These are phyloP conservation scores for Fratercula arctica DNA, from an alignment of 2,797 vertebrate genomes.

Conservation along the genomic window DNA sequence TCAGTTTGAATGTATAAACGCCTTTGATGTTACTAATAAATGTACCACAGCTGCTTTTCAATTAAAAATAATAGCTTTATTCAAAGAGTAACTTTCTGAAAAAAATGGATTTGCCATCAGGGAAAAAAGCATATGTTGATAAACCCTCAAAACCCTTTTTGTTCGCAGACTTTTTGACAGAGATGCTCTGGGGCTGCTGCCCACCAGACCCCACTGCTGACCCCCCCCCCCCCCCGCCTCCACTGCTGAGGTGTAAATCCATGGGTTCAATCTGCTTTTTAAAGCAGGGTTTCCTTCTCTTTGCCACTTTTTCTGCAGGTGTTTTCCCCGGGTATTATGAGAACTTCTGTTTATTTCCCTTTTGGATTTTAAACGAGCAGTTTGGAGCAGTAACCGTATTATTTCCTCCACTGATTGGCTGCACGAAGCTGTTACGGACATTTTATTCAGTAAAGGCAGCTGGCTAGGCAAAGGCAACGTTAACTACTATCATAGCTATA, in stretches of 20 bases:
- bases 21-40: not conserved
- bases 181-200: not conserved
- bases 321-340: not conserved
- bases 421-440: not conserved
- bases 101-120: not conserved
- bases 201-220: not conserved
- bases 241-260: not conserved
- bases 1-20: not conserved
- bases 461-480: slow-evolving; percentile 17
- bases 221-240: fast-evolving
- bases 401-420: slow-evolving; percentile 11
- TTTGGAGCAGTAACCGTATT: not conserved
- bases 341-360: not conserved
- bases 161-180: not conserved
- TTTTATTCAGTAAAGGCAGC: slow-evolving; percentile 48
- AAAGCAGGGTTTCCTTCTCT: not conserved
- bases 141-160: not conserved
- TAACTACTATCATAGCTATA: slow-evolving; percentile 50
- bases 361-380: slow-evolving; percentile 19
- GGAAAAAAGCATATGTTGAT: not conserved
- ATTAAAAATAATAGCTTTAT: not conserved
- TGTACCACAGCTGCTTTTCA: not conserved
- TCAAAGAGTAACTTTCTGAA: not conserved
- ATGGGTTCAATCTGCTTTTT: not conserved
- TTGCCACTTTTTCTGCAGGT: not conserved